phyloP scores from a whole-genome alignment of 2,797 vertebrate species.

The Moxostoma hubbsi region DNA sequence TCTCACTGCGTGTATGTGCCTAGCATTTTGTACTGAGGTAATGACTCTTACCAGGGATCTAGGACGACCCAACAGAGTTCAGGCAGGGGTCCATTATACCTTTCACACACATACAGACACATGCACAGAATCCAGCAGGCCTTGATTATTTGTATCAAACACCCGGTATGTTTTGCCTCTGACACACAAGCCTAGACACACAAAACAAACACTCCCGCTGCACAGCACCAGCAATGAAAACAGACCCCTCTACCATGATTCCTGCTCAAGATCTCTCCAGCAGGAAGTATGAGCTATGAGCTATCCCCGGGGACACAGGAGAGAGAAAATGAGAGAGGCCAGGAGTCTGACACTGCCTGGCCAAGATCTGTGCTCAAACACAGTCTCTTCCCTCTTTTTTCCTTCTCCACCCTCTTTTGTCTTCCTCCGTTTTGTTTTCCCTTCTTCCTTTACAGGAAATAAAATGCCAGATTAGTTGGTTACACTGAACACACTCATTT shows the following conservation, averaged over 20 bases:
- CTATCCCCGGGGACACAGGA: constrained; percentile 23
- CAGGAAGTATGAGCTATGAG: constrained; percentile 49
- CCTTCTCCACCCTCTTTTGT: constrained; percentile 32
- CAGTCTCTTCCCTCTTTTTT: neutral
- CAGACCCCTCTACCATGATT: constrained; percentile 45
- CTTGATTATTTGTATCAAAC: constrained; percentile 19
- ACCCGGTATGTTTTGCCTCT: constrained; percentile 54
- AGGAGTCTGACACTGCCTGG: constrained; percentile 32
- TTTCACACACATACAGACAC: constrained; percentile 49
- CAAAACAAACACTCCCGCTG: constrained; percentile 11
- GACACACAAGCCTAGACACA: constrained; percentile 44
- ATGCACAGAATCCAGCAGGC: neutral
- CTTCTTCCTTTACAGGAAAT: constrained; percentile 13
- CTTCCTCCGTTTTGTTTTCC: constrained; percentile 15
- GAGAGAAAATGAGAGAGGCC: constrained; percentile 19
- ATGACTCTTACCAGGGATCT: constrained; percentile 57
- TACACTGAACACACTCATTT: constrained; percentile 33
- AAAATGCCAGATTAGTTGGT: constrained; percentile 28
- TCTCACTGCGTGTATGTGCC: neutral
- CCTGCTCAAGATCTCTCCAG: constrained; percentile 50
- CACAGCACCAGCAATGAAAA: constrained; percentile 55
- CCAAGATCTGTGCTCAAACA: constrained; percentile 40
- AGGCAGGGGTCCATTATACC: constrained; percentile 57
- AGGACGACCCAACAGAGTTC: constrained; percentile 47
- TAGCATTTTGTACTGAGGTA: constrained; percentile 46